Percentiles rank a stretch among this genome's conserved stretches.
phyloP scores from a whole-genome alignment of 2,888 invertebrate species.

The Sinotaia quadrata region DNA sequence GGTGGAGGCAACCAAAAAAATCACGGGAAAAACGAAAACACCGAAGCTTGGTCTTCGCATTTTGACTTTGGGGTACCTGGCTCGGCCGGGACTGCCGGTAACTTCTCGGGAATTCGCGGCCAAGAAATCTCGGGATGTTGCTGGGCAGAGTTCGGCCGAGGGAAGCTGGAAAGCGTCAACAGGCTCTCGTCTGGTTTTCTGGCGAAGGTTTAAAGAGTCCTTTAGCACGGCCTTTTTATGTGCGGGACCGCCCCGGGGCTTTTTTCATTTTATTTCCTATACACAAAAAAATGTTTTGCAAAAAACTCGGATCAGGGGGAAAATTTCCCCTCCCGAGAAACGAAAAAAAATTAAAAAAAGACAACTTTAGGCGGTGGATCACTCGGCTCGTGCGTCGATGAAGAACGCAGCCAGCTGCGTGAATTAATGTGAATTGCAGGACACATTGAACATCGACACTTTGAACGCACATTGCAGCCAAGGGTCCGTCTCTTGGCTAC shows the following conservation, averaged over 20 bases:
- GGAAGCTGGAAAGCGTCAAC: conserved; percentile 1
- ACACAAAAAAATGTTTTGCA: too few species aligned
- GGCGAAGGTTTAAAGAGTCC: conserved; percentile 20
- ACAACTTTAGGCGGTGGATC: conserved; percentile 71
- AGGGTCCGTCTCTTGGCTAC: conserved; percentile 70
- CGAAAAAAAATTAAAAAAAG: background rate
- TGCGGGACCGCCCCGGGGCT: too few species aligned
- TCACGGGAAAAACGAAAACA: background rate
- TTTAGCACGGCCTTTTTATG: too few species aligned
- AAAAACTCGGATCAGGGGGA: too few species aligned
- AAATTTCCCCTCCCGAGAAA: background rate
- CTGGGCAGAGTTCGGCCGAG: background rate
- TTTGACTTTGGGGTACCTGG: conserved; percentile 19
- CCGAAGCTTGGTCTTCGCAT: background rate
- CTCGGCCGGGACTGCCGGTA: background rate
- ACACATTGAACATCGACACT: conserved; percentile 77
- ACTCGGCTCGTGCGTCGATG: conserved; percentile 78
- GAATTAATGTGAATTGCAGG: conserved; percentile 74
- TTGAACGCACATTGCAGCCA: conserved; percentile 78
- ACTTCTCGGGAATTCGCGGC: background rate
- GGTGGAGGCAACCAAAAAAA: conserved; percentile 7
- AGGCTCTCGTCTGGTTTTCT: background rate
- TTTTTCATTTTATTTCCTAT: too few species aligned
- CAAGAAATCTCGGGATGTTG: background rate
- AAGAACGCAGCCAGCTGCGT: conserved; percentile 76